phyloP scores from a whole-genome alignment of 92 coral and sea anemone genomes.

The Hydrozoanthus gracilis region DNA sequence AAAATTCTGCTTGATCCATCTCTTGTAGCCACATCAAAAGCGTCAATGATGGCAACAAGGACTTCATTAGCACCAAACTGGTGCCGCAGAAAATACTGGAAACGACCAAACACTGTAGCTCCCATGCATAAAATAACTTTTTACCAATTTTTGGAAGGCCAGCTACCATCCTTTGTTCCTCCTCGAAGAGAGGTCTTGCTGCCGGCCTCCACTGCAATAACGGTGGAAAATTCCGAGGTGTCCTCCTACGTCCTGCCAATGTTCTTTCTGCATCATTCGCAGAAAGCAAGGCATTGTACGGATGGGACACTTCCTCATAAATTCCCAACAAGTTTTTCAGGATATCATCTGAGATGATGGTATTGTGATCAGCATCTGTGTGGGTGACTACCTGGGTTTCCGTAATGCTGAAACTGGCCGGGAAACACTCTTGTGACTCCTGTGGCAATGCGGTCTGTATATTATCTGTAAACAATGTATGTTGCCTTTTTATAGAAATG shows the following conservation, averaged over 20 bases:
- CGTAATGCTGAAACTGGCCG: neutral
- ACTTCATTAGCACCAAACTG: neutral
- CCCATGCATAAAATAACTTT: constrained; percentile 18
- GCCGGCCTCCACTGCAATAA: constrained; percentile 41
- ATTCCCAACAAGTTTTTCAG: neutral
- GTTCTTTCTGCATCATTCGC: constrained; percentile 39
- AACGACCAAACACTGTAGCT: constrained; percentile 10
- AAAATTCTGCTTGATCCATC: constrained; percentile 49
- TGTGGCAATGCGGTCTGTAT: too few relatives aligned
- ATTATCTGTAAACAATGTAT: neutral
- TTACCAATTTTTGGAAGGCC: constrained; percentile 22
- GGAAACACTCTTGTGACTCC: neutral
- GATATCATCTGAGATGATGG: neutral
- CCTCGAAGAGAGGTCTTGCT: constrained; percentile 29
- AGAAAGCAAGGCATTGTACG: neutral
- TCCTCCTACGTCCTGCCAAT: constrained; percentile 30
- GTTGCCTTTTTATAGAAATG: too few relatives aligned
- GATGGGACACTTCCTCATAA: neutral
- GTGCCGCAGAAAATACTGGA: constrained; percentile 2
- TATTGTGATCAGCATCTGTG: constrained; percentile 24
- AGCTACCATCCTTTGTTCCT: constrained; percentile 10
- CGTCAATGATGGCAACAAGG: constrained; percentile 21
- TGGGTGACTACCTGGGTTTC: neutral
- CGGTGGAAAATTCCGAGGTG: constrained; percentile 31
- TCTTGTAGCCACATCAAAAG: constrained; percentile 41